Conservation (phyloP, 1,140 invertebrate species). For the Drosophila pachea region DNA sequence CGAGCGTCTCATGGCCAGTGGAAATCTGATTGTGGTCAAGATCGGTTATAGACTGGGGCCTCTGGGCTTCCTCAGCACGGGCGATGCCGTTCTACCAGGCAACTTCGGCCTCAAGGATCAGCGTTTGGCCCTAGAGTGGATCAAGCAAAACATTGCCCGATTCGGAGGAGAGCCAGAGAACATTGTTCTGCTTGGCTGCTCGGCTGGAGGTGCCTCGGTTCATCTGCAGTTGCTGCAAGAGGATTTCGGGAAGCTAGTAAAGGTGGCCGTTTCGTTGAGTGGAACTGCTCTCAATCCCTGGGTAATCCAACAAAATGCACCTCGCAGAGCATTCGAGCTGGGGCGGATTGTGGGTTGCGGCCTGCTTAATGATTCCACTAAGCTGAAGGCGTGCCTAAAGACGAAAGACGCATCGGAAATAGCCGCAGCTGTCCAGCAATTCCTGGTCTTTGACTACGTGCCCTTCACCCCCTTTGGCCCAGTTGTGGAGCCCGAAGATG, state of each 20-base stretch:
- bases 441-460: slow-evolving; percentile 79
- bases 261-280: slow-evolving; percentile 56
- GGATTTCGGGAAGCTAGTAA: slow-evolving; percentile 37
- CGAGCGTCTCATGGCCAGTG: slow-evolving; percentile 81
- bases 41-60: slow-evolving; percentile 84
- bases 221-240: slow-evolving; percentile 84
- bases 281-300: slow-evolving; percentile 60
- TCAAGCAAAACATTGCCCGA: slow-evolving; percentile 81
- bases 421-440: slow-evolving; percentile 37
- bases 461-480: slow-evolving; percentile 82
- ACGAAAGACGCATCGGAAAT: slow-evolving; percentile 76
- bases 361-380: slow-evolving; percentile 51
- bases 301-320: slow-evolving; percentile 80
- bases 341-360: slow-evolving; percentile 81
- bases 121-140: slow-evolving; percentile 82
- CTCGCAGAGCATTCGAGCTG: slow-evolving; percentile 80
- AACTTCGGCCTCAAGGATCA: slow-evolving; percentile 85
- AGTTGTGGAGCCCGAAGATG: slow-evolving; percentile 78
- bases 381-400: slow-evolving; percentile 81
- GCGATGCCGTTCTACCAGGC: slow-evolving; percentile 80
- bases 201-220: slow-evolving; percentile 82
- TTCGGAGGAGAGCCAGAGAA: slow-evolving; percentile 82
- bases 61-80: slow-evolving; percentile 83
- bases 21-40: slow-evolving; percentile 82
- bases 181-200: slow-evolving; percentile 81